Percentiles rank a stretch among this genome's conserved stretches.
phyloP scores from a whole-genome alignment of 2,797 vertebrate species.

The Danionella dracula region DNA sequence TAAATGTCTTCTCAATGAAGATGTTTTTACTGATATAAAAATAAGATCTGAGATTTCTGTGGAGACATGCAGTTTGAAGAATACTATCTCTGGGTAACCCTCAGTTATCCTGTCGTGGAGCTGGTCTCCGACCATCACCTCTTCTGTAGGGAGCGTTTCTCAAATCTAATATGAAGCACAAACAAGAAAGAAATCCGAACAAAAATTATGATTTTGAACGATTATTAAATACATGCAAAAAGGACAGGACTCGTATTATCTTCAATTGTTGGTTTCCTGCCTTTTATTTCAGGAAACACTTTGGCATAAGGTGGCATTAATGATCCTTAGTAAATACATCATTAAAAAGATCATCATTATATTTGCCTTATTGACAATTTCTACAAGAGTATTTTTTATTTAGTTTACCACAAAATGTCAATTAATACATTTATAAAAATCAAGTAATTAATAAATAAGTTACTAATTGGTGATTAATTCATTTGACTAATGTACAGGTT shows the following conservation, averaged over 20 bases:
- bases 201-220: not conserved
- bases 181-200: not conserved
- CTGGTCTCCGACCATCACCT: slow-evolving; percentile 71
- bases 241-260: not conserved
- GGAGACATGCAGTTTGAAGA: not conserved
- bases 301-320: too few relatives aligned
- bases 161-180: slow-evolving; percentile 67
- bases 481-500: too few relatives aligned
- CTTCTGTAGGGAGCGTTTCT: slow-evolving; percentile 87
- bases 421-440: too few relatives aligned
- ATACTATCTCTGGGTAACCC: not conserved
- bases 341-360: too few relatives aligned
- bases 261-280: too few relatives aligned
- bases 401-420: too few relatives aligned
- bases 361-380: too few relatives aligned
- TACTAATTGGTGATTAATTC: too few relatives aligned
- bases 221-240: not conserved
- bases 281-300: too few relatives aligned
- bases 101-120: slow-evolving; percentile 72
- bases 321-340: too few relatives aligned
- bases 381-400: too few relatives aligned
- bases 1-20: not conserved
- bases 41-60: not conserved
- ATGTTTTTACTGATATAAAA: not conserved
- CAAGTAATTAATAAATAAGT: too few relatives aligned